A percentile compares a stretch with the other conserved stretches of the same genome.
phyloP scores from a whole-genome alignment of 53 echinoderm and acorn worm species.

The Arbacia lixula region DNA sequence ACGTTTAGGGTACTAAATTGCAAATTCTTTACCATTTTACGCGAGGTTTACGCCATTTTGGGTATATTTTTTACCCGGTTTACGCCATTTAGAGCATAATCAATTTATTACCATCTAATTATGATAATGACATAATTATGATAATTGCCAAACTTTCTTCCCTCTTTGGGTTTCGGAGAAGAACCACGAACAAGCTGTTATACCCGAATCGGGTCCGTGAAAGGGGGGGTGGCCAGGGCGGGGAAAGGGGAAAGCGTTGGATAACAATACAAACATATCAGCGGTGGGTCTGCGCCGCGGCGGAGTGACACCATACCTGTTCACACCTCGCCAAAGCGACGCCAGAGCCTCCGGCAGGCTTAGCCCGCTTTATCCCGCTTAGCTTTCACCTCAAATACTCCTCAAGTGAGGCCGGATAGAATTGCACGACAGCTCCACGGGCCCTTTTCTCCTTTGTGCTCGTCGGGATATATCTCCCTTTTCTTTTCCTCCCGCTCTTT shows the following conservation, averaged over 20 bases:
- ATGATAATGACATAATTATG: no score
- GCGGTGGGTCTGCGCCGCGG: slow-evolving; percentile 34
- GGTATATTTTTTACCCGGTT: no score
- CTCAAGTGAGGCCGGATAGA: slow-evolving; percentile 54
- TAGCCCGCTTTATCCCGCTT: slow-evolving; percentile 59
- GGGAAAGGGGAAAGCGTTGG: slow-evolving; percentile 28
- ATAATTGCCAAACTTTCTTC: no score
- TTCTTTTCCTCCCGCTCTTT: slow-evolving; percentile 6
- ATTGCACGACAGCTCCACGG: slow-evolving; percentile 10
- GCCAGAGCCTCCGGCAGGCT: slow-evolving; percentile 44
- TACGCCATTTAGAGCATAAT: no score
- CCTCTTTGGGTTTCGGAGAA: no score
- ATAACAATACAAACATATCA: slow-evolving; percentile 58
- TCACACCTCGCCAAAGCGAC: slow-evolving; percentile 56
- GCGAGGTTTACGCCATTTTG: no score
- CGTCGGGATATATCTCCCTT: neutral
- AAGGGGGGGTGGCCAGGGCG: neutral
- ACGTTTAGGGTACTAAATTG: no score
- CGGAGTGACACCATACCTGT: slow-evolving; percentile 56
- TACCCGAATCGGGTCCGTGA: no score
- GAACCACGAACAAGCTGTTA: no score
- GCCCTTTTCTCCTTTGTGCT: slow-evolving; percentile 25
- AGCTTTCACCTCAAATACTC: slow-evolving; percentile 50
- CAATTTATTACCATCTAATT: no score
- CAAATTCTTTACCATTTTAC: no score